A percentile compares a stretch with the other conserved stretches of the same genome.
Conservation (phyloP, 2,888 invertebrate species). For the Blera fallax region DNA sequence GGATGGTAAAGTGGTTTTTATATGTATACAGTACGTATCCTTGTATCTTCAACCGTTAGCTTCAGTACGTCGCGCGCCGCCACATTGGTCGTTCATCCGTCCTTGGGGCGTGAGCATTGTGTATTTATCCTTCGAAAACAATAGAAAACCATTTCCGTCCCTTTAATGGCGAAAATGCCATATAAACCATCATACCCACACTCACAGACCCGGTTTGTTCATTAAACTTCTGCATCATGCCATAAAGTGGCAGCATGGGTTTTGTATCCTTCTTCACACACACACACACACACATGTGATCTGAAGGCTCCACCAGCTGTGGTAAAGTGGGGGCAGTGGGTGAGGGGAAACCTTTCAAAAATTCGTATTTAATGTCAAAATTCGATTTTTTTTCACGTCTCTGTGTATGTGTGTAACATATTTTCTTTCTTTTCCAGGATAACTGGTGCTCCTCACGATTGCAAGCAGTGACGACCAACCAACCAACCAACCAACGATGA, state of each 20-base stretch:
- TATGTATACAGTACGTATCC: too few relatives aligned
- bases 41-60: constrained; percentile 49
- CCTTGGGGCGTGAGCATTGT: constrained; percentile 46
- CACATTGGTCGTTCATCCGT: constrained; percentile 32
- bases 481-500: too few relatives aligned
- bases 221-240: constrained; percentile 67
- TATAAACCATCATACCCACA: constrained; percentile 21
- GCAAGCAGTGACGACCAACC: background rate
- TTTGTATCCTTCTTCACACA: constrained; percentile 6
- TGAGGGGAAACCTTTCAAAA: constrained; percentile 28
- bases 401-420: constrained; percentile 7
- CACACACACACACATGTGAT: background rate
- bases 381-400: constrained; percentile 20
- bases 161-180: constrained; percentile 53
- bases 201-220: constrained; percentile 45
- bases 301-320: background rate
- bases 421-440: constrained; percentile 28
- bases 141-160: constrained; percentile 68
- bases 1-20: constrained; percentile 51
- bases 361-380: constrained; percentile 53
- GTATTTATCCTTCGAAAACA: constrained; percentile 67
- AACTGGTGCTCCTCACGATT: constrained; percentile 29
- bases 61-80: background rate
- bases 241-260: constrained; percentile 49
- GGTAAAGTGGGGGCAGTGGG: background rate